Evolutionary conservation across 2,888 invertebrate species (phyloP).

Genomic region (Mimas tiliae): DNA sequence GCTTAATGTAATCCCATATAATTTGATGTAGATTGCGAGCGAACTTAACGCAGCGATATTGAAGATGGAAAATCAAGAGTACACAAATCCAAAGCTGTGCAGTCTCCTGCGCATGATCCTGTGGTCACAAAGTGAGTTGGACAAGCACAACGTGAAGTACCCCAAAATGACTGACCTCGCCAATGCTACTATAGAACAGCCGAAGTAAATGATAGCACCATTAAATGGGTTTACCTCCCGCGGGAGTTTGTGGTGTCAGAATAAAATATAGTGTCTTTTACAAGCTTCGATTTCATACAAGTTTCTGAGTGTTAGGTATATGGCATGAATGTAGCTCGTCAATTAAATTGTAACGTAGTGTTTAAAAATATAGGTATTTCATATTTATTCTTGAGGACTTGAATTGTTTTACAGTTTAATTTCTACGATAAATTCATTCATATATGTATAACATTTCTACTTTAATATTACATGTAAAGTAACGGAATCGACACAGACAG

Average conservation of each 20-base stretch:
- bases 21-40: conserved; percentile 91
- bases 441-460: too few relatives aligned
- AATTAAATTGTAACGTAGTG: conserved; percentile 9
- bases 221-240: conserved; percentile 1
- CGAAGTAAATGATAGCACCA: conserved; percentile 75
- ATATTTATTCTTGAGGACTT: conserved; percentile 13
- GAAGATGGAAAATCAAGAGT: conserved; percentile 95
- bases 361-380: background rate
- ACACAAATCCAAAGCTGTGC: conserved; percentile 95
- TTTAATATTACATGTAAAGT: background rate
- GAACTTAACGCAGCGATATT: conserved; percentile 99
- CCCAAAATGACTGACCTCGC: conserved; percentile 97
- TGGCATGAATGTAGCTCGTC: conserved; percentile 8
- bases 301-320: background rate
- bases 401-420: conserved; percentile 2
- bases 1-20: background rate
- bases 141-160: conserved; percentile 97
- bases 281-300: background rate
- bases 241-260: conserved; percentile 17
- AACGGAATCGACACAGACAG: too few relatives aligned
- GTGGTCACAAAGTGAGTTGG: conserved; percentile 98
- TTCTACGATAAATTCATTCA: background rate
- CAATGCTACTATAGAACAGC: conserved; percentile 91
- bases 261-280: background rate
- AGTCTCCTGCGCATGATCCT: conserved; percentile 95